Conservation (phyloP, 2,113 vertebrate genomes). For the Podocnemis expansa region DNA sequence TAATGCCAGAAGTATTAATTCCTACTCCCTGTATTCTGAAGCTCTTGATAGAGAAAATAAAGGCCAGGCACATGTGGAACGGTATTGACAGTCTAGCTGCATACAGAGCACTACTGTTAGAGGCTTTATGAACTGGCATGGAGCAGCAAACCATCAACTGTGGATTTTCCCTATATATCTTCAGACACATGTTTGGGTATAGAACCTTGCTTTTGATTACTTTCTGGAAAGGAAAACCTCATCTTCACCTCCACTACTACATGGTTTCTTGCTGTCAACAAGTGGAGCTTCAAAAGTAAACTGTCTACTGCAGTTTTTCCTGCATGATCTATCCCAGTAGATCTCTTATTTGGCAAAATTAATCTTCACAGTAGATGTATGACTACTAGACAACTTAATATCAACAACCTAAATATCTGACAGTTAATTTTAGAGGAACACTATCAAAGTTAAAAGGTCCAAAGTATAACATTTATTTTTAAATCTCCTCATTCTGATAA, state of each 20-base stretch:
- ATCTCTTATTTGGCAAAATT: neutral
- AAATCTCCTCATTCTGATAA: neutral
- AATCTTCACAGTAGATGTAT: neutral
- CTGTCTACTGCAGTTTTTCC: neutral
- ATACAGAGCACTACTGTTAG: too few species aligned
- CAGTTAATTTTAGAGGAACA: neutral
- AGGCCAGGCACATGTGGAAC: neutral
- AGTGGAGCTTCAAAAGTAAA: neutral
- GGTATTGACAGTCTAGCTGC: fast-evolving
- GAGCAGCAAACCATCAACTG: neutral
- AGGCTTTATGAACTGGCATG: neutral
- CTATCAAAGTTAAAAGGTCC: neutral
- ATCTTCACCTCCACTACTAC: neutral
- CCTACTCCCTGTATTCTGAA: neutral
- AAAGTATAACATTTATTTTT: neutral
- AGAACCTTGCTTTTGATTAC: neutral
- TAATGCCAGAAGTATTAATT: neutral
- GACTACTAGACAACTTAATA: neutral
- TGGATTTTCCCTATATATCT: neutral
- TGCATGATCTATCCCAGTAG: neutral
- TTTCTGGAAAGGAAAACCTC: neutral
- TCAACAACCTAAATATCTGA: neutral
- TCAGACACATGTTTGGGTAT: neutral
- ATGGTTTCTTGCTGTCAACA: fast-evolving
- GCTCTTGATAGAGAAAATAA: neutral